Evolutionary conservation across 2,888 invertebrate species (phyloP).

Genomic region (Parelbella ahira): DNA sequence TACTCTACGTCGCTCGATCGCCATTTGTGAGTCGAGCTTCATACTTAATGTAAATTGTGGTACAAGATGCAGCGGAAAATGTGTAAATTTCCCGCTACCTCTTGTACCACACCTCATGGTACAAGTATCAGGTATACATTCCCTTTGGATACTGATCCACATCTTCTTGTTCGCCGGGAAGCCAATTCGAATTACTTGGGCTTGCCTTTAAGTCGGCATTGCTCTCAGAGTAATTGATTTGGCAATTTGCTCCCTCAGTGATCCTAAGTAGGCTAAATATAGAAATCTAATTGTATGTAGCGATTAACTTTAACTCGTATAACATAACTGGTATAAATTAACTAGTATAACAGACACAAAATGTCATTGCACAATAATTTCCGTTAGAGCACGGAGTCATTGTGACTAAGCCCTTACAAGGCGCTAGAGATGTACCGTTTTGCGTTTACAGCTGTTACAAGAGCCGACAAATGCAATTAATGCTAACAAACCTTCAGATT

Average conservation of each 20-base stretch:
- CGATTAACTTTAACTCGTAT: too few relatives aligned
- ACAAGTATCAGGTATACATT: constrained; percentile 11
- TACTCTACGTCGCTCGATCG: too few relatives aligned
- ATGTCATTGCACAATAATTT: too few relatives aligned
- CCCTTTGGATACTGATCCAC: constrained; percentile 7
- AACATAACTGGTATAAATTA: too few relatives aligned
- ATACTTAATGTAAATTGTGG: too few relatives aligned
- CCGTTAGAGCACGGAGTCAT: neutral
- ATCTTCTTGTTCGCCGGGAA: constrained; percentile 6
- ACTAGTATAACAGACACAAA: too few relatives aligned
- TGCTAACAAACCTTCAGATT: too few relatives aligned
- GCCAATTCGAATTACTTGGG: constrained; percentile 17
- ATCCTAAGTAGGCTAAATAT: constrained; percentile 3
- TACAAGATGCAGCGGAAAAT: too few relatives aligned
- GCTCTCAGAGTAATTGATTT: constrained; percentile 22
- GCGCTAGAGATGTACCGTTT: constrained; percentile 21
- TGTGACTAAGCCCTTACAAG: constrained; percentile 24
- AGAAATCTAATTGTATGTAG: too few relatives aligned
- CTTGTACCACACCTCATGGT: constrained; percentile 9
- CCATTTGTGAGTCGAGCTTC: too few relatives aligned
- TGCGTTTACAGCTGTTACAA: constrained; percentile 33
- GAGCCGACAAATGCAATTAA: constrained; percentile 22
- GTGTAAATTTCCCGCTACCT: neutral
- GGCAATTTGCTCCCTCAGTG: constrained; percentile 18
- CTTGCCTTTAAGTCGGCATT: constrained; percentile 5